Evolutionary conservation across 2,113 vertebrate species (phyloP).

Genomic region (Melanerpes aurifrons): DNA sequence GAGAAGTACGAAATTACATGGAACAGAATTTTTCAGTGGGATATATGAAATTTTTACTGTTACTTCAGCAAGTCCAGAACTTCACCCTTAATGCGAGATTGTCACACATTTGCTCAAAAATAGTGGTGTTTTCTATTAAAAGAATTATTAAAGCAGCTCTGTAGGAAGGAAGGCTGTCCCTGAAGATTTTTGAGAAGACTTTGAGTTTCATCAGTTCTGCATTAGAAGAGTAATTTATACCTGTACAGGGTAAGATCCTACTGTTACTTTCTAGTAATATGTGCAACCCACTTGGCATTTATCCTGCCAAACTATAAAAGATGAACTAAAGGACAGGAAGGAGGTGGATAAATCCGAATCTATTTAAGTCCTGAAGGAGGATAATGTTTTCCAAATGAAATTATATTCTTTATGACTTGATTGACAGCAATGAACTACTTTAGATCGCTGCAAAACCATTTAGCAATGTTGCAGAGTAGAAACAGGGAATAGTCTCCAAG

Average conservation of each 20-base stretch:
- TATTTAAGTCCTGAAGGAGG: background rate
- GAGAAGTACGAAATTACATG: background rate
- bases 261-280: background rate
- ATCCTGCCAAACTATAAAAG: background rate
- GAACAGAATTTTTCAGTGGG: background rate
- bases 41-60: background rate
- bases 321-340: background rate
- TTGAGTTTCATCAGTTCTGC: background rate
- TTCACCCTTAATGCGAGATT: background rate
- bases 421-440: background rate
- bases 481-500: background rate
- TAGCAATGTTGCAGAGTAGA: conserved; percentile 1
- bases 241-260: background rate
- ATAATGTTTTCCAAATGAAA: conserved; percentile 11
- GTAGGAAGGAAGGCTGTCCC: background rate
- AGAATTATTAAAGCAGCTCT: background rate
- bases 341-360: background rate
- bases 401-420: background rate
- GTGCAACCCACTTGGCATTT: background rate
- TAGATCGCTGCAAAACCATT: conserved; percentile 1
- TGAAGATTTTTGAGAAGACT: background rate
- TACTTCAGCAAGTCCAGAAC: background rate
- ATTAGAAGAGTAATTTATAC: background rate
- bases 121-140: background rate
- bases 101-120: background rate